Evolutionary conservation across 2,113 vertebrate species (phyloP).

Genomic region (Aix galericulata): DNA sequence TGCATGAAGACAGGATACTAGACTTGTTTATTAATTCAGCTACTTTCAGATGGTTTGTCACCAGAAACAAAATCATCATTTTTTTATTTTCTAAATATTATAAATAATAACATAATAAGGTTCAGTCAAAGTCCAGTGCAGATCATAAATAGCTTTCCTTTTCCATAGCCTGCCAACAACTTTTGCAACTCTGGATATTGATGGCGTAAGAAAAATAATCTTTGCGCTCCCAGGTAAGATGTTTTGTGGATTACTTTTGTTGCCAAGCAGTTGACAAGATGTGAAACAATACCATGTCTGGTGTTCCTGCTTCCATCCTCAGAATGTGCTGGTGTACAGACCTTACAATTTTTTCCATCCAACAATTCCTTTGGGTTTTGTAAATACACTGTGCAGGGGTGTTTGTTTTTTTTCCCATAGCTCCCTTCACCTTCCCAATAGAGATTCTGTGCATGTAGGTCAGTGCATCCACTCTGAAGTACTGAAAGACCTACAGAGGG

Average conservation of each 20-base stretch:
- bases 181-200: conserved; percentile 98
- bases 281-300: neutral
- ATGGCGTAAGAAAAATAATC: conserved; percentile 98
- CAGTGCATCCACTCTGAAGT: neutral
- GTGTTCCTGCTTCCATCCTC: neutral
- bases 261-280: conserved; percentile 12
- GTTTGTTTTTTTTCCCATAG: neutral
- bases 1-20: neutral
- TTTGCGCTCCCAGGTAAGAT: conserved; percentile 98
- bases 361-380: neutral
- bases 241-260: conserved; percentile 19
- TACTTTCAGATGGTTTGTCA: conserved; percentile 15
- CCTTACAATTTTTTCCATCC: neutral
- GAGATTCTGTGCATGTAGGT: neutral
- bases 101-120: neutral
- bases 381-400: neutral
- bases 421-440: neutral
- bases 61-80: neutral
- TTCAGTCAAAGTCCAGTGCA: neutral
- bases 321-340: neutral
- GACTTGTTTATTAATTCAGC: neutral
- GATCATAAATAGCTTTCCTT: conserved; percentile 32
- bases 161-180: conserved; percentile 92
- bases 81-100: neutral
- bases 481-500: neutral